Base-by-base conservation (phyloP, 2,888 invertebrate genomes). In the Trichopoda pennipes region DNA sequence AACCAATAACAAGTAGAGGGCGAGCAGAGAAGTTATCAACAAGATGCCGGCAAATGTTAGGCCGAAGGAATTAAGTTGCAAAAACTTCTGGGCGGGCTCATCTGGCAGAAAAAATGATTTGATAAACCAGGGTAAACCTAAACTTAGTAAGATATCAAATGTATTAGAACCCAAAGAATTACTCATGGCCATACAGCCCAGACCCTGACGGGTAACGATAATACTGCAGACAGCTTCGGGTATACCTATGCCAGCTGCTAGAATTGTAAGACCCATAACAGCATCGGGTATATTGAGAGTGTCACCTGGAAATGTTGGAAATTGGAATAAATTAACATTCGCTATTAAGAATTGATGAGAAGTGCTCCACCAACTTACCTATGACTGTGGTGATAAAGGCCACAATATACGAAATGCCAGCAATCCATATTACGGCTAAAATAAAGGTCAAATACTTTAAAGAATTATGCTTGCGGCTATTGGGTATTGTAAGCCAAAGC, bases 191-290 rank as follows among this genome's bases (percentile, higher is more conserved):
- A 97, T 97, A 10, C 96, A 95, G 61, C 96, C 96, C 87, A 96
- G 95, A 96, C 97, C 97, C 93, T 97, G 96, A 89, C 95, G 95
- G 7, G 96, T 95, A 0, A 98, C 97, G 86, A 98, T 96, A 3
- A 97, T 95, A 90, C 97, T 97, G 8, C 97, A 96, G 0, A 98
- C 96, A 0, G 97, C 96, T 92, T 98, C 98, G 0, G 98, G 98
- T 0, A 98, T 95, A 84, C 96, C 97, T 1, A 97, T 97, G 47
- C 98, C 97, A 3, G 96, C 96, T 1, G 98, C 97, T 53, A 98
- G 92, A 88, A 97, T 95, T 1, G 97, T 97, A 12, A 98, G 95
- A 0, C 98, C 98, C 96, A 97, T 97, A 2, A 97, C 96, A 0
- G 97, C 96, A 90, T 98, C 98, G 0, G 98, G 97, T 88, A 98